These are phyloP conservation scores for Mythimna loreyi DNA, from an alignment of 2,888 invertebrate species.

Conservation along the genomic window DNA sequence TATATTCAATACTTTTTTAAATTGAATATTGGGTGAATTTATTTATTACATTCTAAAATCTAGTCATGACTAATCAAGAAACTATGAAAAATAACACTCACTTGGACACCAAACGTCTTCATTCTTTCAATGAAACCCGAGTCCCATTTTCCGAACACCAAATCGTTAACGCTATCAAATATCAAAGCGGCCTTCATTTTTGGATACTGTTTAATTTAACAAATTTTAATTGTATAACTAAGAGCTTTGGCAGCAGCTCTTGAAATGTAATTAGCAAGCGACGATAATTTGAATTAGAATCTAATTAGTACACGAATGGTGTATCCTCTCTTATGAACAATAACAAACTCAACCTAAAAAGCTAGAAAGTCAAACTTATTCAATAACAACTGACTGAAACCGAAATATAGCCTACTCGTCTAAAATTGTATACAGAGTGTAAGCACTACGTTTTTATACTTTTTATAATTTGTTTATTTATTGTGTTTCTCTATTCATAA, in stretches of 20 bases:
- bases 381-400: neutral
- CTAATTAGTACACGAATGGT: neutral
- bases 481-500: no score
- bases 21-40: neutral
- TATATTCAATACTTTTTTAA: neutral
- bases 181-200: conserved; percentile 93
- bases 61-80: neutral
- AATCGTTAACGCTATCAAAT: conserved; percentile 94
- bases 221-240: neutral
- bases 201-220: neutral
- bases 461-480: neutral
- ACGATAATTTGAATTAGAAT: neutral
- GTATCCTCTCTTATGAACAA: neutral
- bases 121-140: conserved; percentile 88
- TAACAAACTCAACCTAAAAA: no score
- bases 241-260: neutral
- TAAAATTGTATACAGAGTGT: neutral
- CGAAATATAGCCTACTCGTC: neutral
- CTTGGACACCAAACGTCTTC: conserved; percentile 81
- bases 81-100: conserved; percentile 53
- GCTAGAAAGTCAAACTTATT: neutral
- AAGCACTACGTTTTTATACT: no score
- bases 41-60: no score
- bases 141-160: conserved; percentile 93
- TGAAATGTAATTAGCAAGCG: no score